These are phyloP conservation scores for Psittacula derbiana DNA, from an alignment of 2,797 vertebrate genomes.

Conservation along the genomic window DNA sequence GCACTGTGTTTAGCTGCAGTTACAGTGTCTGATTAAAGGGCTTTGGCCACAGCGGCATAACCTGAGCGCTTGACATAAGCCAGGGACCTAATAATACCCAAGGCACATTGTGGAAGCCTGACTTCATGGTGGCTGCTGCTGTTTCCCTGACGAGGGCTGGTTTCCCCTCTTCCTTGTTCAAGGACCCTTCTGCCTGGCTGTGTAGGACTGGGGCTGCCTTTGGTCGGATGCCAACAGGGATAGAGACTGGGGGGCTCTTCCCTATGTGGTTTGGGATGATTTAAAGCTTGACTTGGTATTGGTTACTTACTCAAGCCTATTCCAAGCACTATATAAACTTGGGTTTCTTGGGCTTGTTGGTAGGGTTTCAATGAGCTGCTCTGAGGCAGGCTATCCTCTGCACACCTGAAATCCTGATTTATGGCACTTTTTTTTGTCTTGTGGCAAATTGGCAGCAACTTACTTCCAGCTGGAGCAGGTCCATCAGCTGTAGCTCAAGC, in stretches of 20 bases:
- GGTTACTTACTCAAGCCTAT: neutral
- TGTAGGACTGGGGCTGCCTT: rapidly evolving
- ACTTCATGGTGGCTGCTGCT: neutral
- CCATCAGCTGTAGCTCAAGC: neutral
- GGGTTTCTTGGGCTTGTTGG: neutral
- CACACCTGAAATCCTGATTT: neutral
- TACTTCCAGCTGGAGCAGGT: neutral
- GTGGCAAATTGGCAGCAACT: neutral
- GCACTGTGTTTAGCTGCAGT: neutral
- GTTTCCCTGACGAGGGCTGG: neutral
- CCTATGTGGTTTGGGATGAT: neutral
- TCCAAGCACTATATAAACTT: neutral
- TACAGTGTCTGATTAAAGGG: neutral
- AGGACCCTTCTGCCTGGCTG: neutral
- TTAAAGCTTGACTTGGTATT: neutral
- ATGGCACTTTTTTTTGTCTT: neutral
- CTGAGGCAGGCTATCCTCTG: neutral
- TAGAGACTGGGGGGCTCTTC: neutral
- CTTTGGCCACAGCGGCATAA: neutral
- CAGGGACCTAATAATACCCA: neutral
- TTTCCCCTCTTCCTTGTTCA: neutral
- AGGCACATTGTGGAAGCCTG: neutral
- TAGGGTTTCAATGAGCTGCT: neutral
- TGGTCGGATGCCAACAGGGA: rapidly evolving
- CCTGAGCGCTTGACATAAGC: neutral